Conservation (phyloP, 2,113 vertebrate species). For the Ptyas mucosa region DNA sequence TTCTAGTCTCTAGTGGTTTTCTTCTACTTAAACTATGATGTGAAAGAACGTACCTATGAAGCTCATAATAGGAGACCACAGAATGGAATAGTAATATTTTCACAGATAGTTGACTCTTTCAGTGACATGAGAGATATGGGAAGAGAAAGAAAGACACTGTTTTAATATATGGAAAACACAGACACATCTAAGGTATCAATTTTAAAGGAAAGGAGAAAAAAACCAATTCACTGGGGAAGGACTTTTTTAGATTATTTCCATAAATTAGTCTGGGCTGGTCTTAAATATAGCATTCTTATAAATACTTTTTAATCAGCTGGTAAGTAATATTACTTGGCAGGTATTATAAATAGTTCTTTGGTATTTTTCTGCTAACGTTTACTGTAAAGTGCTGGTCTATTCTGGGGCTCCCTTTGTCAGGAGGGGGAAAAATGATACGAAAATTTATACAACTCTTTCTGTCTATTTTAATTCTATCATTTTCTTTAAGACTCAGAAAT, state of each 20-base stretch:
- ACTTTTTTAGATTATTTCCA: not conserved
- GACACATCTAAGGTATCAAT: not conserved
- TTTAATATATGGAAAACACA: not conserved
- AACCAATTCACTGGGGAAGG: not conserved
- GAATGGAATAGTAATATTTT: not conserved
- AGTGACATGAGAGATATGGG: not conserved
- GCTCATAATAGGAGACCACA: not conserved
- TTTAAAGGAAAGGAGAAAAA: not conserved
- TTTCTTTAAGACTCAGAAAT: not conserved
- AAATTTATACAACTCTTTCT: not conserved
- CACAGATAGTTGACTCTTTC: not conserved
- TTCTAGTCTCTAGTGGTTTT: not conserved
- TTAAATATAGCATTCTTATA: not conserved
- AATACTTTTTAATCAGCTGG: not conserved
- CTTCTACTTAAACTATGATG: not conserved
- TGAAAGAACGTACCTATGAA: not conserved
- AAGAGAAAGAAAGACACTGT: not conserved
- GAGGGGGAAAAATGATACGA: not conserved
- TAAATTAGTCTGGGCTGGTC: not conserved
- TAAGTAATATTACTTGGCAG: not conserved
- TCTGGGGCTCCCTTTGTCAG: not conserved
- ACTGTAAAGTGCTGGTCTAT: not conserved
- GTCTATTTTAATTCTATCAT: not conserved
- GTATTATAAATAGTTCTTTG: not conserved
- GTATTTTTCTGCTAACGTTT: not conserved